Evolutionary conservation across 1,140 invertebrate genomes (phyloP).

Genomic region (Theocolax elegans): DNA sequence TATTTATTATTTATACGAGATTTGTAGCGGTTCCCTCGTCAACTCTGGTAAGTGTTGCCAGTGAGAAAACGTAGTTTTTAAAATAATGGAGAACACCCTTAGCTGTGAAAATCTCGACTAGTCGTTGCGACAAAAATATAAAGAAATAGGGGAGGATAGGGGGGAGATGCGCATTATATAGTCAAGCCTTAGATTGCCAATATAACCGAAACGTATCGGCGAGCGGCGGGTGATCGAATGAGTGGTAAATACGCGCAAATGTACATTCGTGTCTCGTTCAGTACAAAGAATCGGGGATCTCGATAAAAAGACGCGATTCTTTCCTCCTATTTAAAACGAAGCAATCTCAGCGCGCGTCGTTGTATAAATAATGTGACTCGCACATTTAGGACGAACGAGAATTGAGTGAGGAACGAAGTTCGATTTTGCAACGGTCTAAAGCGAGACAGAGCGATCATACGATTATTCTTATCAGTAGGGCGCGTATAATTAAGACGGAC

Average conservation of each 20-base stretch:
- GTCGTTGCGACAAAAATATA: conserved; percentile 14
- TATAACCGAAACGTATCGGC: not conserved
- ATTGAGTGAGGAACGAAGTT: conserved; percentile 21
- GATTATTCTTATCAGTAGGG: not conserved
- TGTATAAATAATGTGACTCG: not conserved
- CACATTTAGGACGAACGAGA: not conserved
- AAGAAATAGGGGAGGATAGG: no score
- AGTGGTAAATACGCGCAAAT: not conserved
- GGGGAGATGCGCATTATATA: no score
- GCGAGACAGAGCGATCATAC: not conserved
- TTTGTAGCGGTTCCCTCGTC: not conserved
- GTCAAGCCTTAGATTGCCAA: conserved; percentile 25
- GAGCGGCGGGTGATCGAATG: not conserved
- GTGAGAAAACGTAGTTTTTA: not conserved
- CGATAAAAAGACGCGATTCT: conserved; percentile 9
- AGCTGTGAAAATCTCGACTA: conserved; percentile 32
- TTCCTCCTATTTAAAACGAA: conserved; percentile 23
- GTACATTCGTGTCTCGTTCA: conserved; percentile 12
- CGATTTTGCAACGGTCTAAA: conserved; percentile 36
- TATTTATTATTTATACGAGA: not conserved
- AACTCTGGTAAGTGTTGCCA: not conserved
- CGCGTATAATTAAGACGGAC: conserved; percentile 5
- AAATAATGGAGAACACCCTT: not conserved
- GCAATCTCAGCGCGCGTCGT: conserved; percentile 8
- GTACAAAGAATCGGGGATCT: conserved; percentile 29